Evolutionary conservation across 2,113 vertebrate species (phyloP), one percentile per base, ranked within the genome.

Genomic region (Spermophilus dauricus): DNA sequence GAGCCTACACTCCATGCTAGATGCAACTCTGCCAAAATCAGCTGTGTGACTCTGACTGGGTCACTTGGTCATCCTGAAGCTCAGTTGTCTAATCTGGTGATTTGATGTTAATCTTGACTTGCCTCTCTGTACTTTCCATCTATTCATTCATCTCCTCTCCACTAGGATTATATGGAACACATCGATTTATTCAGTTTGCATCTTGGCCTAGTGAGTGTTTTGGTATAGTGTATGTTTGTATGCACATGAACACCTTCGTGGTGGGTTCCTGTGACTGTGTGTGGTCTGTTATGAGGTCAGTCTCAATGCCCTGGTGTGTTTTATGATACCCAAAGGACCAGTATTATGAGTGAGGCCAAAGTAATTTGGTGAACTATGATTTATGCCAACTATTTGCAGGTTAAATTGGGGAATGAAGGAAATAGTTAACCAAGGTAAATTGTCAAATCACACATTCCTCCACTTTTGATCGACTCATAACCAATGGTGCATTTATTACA

Each of bases 371-470:
- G 70, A 96, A 93, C 58, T 84, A 42, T 56, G 73, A 95, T 95
- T 96, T 97, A 92, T 81, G 69, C 83, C 48, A 97, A 85, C 30
- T 42, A 91, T 92, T 95, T 84, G 76, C 30, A 89, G 28, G 75
- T 95, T 86, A 96, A 87, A 56, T 72, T 45, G 75, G 18, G 65
- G 51, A 83, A 72, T 53, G 72, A 91, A 63, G 51, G 72, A 95
- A 80, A 45, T 32, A n/a, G 45, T 34, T 95, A 87, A 80, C 53
- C 90, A 94, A 70, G 39, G 18, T 37, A 65, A 89, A 75, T 58
- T 58, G 32, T 94, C 80, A 89, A 39, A 12, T n/a, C 42, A 93
- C 48, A 89, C 9, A 42, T 84, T 91, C 65, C 45, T 92, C 32
- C 53, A 81, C 81, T 80, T 91, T 90, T 17, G 20, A 76, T 11